Percentiles rank a stretch among this genome's conserved stretches.
Evolutionary conservation across 1,140 invertebrate species (phyloP).

Genomic region (Pseudomyrmex flavicornis): DNA sequence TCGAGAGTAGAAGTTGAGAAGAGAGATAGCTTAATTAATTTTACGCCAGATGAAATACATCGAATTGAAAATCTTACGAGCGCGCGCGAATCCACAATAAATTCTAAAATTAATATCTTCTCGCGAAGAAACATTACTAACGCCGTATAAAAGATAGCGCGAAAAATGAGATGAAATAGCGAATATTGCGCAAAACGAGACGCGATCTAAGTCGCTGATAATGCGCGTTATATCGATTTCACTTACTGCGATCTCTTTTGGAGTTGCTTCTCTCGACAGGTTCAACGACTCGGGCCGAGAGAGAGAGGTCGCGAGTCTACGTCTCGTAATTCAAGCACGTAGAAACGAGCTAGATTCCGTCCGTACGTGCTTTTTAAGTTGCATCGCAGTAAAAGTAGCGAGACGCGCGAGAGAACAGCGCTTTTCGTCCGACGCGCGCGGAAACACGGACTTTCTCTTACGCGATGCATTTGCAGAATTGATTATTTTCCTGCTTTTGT

Average conservation of each 20-base stretch:
- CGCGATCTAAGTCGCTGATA: constrained; percentile 30
- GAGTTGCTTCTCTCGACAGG: not conserved
- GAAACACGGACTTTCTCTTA: constrained; percentile 59
- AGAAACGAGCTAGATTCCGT: constrained; percentile 53
- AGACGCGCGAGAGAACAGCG: constrained; percentile 9
- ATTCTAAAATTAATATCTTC: too few species aligned
- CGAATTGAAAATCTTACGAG: not conserved
- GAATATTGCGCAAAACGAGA: not conserved
- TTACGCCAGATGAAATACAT: not conserved
- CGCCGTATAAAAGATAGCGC: not conserved
- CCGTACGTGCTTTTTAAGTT: constrained; percentile 57
- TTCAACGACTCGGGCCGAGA: constrained; percentile 15
- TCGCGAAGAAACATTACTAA: not conserved
- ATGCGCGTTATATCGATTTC: constrained; percentile 20
- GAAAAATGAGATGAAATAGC: not conserved
- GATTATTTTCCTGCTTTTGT: constrained; percentile 43
- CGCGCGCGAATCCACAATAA: too few species aligned
- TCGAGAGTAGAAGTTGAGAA: not conserved
- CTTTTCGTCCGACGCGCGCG: constrained; percentile 39
- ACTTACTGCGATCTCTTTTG: constrained; percentile 30
- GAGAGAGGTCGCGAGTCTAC: not conserved
- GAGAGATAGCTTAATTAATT: not conserved
- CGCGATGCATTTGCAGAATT: constrained; percentile 53
- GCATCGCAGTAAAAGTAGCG: constrained; percentile 57
- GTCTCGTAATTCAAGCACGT: constrained; percentile 58